Base-by-base conservation (phyloP, 1,140 invertebrate genomes). In the Proales similis region DNA sequence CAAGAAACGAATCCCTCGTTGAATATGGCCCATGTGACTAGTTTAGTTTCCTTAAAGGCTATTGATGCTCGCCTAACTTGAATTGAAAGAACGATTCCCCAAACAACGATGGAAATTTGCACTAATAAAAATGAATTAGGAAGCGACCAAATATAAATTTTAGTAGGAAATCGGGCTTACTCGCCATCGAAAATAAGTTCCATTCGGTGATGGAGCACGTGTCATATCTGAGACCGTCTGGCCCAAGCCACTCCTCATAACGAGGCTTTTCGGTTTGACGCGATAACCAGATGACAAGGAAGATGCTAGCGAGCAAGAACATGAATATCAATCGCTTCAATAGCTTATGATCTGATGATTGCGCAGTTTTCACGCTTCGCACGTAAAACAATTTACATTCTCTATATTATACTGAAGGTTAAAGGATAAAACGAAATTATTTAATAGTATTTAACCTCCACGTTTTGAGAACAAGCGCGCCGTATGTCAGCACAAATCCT, bases 371-470 rank as follows among this genome's bases (percentile, higher is more conserved):
- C 4, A 57, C 51, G 45, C 51, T 57, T 42, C 51, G 20, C 12
- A 57, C 51, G 45, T 57, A 57, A 57, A 57, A 57, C 20, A 57
- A 57, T 57, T 57, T 57, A 12, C 51, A 57, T 39, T 57, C 51
- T 14, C 51, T 57, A 17, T 12, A 57, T 26, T 38, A 32, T 24
- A 39, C 39, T 22, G 39, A 1, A 9, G 17, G 43, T 17, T 38
- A 4, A 17, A 39, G 24, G 12, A 9, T 14, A 36, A 36, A 53
- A 53, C 12, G 17, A 53, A 53, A 19, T 24, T 24, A 38, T 51
- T 7, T 38, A 51, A 36, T 5, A 17, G 4, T 2, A 38, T 38
- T 36, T 38, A 9, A 57, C 51, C 51, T 39, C 51, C 51, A 57
- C 22, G 51, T 57, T 39, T 57, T 57, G 11, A 57, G 51, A 26